These are phyloP conservation scores for Ctenosaura bakeri DNA, from an alignment of 2,797 vertebrate species.

Conservation along the genomic window DNA sequence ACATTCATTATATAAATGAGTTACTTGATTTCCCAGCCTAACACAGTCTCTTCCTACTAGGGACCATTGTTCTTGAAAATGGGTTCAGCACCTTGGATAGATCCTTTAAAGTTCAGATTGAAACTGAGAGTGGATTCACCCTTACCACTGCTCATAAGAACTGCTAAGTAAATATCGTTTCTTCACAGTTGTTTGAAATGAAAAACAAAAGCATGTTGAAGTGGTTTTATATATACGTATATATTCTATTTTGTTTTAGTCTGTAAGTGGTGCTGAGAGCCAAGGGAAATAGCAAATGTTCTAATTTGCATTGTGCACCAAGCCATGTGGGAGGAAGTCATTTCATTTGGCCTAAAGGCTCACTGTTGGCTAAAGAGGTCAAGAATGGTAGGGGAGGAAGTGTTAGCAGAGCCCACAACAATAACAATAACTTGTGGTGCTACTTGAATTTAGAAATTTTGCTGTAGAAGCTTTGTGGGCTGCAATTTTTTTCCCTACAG, in stretches of 20 bases:
- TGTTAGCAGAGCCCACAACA: background rate
- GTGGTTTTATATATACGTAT: background rate
- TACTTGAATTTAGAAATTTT: background rate
- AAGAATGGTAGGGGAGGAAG: too few relatives aligned
- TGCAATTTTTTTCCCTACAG: too few relatives aligned
- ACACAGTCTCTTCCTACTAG: too few relatives aligned
- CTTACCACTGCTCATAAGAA: background rate
- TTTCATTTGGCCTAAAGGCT: background rate
- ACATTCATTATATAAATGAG: too few relatives aligned
- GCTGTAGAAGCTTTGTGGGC: too few relatives aligned
- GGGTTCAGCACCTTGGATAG: too few relatives aligned
- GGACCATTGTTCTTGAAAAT: too few relatives aligned
- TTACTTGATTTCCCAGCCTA: too few relatives aligned
- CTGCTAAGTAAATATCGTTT: background rate
- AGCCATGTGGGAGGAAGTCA: background rate
- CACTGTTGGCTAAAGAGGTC: background rate
- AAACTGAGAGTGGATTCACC: too few relatives aligned
- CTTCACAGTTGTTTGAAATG: background rate
- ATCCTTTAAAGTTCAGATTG: too few relatives aligned
- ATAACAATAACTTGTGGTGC: background rate
- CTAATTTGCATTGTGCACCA: background rate
- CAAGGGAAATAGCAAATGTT: background rate
- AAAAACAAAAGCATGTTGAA: background rate
- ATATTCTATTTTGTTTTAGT: background rate
- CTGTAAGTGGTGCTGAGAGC: background rate